Percentiles rank a stretch among this genome's conserved stretches.
phyloP scores from a whole-genome alignment of 2,888 invertebrate genomes.

The Acronicta psi region DNA sequence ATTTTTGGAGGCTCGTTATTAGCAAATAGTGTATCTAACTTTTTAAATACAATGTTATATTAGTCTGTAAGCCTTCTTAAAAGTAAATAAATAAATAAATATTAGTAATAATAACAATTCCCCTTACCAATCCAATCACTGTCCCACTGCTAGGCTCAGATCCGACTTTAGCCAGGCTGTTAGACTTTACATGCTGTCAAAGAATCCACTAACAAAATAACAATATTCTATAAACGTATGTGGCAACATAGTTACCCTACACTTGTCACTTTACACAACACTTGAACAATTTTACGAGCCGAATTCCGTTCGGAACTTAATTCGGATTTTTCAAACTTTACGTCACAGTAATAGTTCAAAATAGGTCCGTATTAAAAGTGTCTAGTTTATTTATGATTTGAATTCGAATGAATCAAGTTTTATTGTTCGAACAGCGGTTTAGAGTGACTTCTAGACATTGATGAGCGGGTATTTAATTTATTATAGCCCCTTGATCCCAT shows the following conservation, averaged over 20 bases:
- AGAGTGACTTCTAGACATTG: conserved; percentile 75
- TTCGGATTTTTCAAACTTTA: conserved; percentile 72
- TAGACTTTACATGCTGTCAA: too few species aligned
- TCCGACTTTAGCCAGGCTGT: too few species aligned
- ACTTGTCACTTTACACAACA: conserved; percentile 65
- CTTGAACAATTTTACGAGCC: conserved; percentile 67
- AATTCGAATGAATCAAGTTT: conserved; percentile 78
- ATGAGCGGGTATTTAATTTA: conserved; percentile 76
- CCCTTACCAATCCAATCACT: too few species aligned
- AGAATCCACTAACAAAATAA: too few species aligned
- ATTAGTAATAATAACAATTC: too few species aligned
- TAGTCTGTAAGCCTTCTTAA: too few species aligned
- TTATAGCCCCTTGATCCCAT: conserved; percentile 78
- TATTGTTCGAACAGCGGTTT: conserved; percentile 76
- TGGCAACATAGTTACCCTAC: conserved; percentile 60
- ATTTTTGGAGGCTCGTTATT: too few species aligned
- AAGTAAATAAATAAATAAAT: too few species aligned
- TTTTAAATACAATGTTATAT: too few species aligned
- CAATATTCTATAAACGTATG: not conserved
- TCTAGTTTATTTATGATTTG: conserved; percentile 79
- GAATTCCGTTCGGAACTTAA: conserved; percentile 69
- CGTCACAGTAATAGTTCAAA: conserved; percentile 84
- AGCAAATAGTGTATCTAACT: too few species aligned
- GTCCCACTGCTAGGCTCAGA: too few species aligned
- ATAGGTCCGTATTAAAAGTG: conserved; percentile 82